Conservation (phyloP, 2,888 invertebrate genomes). For the Quadriops clusia region DNA sequence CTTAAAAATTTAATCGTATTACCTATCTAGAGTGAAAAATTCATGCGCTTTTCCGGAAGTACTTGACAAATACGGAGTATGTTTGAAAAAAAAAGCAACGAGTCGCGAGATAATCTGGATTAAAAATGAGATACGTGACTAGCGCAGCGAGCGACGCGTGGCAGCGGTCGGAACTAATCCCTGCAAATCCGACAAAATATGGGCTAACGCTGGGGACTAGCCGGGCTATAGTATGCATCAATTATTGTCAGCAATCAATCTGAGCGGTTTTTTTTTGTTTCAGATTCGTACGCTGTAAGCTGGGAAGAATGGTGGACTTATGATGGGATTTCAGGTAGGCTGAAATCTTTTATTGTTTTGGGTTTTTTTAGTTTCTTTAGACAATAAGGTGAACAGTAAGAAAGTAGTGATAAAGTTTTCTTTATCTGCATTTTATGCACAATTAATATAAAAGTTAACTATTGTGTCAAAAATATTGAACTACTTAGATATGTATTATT, state of each 20-base stretch:
- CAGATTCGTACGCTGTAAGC: constrained; percentile 65
- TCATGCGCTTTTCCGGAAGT: constrained; percentile 11
- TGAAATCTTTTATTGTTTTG: too few relatives aligned
- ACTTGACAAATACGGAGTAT: constrained; percentile 19
- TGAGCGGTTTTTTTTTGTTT: constrained; percentile 38
- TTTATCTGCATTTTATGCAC: too few relatives aligned
- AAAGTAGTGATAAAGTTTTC: too few relatives aligned
- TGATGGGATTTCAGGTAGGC: constrained; percentile 87
- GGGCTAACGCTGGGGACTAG: constrained; percentile 25
- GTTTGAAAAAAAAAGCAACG: constrained; percentile 22
- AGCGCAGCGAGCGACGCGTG: constrained; percentile 26
- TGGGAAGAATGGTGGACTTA: constrained; percentile 97
- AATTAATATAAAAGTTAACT: too few relatives aligned
- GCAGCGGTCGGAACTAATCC: constrained; percentile 27
- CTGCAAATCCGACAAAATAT: constrained; percentile 32
- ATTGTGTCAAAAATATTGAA: too few relatives aligned
- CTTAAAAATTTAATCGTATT: constrained; percentile 13
- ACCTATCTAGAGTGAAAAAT: constrained; percentile 12
- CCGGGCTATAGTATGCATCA: constrained; percentile 25
- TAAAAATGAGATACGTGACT: constrained; percentile 37
- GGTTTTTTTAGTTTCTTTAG: too few relatives aligned
- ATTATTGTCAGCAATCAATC: constrained; percentile 30
- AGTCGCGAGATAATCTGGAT: constrained; percentile 34
- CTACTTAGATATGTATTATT: too few relatives aligned
- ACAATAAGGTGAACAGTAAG: too few relatives aligned